Evolutionary conservation across 2,113 vertebrate species (phyloP), one percentile per base, ranked within the genome.

Genomic region (Leptocoma aspasia): DNA sequence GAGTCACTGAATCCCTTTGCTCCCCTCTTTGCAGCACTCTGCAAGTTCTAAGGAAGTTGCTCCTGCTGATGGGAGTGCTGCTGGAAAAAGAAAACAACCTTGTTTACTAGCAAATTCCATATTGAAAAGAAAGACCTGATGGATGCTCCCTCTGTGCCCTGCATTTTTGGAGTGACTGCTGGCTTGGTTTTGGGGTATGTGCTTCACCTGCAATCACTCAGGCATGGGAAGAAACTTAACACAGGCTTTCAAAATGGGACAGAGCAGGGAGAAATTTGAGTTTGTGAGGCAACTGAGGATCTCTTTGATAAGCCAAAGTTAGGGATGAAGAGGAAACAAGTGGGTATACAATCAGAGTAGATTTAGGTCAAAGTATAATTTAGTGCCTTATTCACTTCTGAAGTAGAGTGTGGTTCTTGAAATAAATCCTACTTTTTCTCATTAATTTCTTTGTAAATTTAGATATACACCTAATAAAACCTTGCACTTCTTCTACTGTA

Each of bases 401-500:
- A 77, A 73, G 24, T 53, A 23, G 18, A 54, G 13, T 19, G 11
- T 27, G 4, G 11, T n/a, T 85, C 42, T 89, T 71, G 21, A 82
- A 89, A 68, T 30, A 52, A 63, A 33, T 19, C 31, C 11, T 14
- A 1, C 18, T 23, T 73, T 81, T 59, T 6, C 3, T 17, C 37
- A 13, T 5, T 41, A 8, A 52, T 79, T 45, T 82, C 17, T 53
- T 49, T 12, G 53, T 52, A 44, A 31, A 23, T 78, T 75, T 37
- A n/a, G 28, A 26, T 69, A 16, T 20, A 22, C 9, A 72, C 3
- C 30, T 75, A 53, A 72, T 53, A 33, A 60, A 78, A 53, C 8
- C 10, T 35, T 6, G 4, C 1, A 1, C 7, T 72, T 35, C 24
- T 64, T 75, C 37, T 71, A 21, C 20, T 1, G 0, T 33, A 30